A percentile compares a stretch with the other conserved stretches of the same genome.
Evolutionary conservation across 2,888 invertebrate species (phyloP).

Genomic region (Polietes domitor): DNA sequence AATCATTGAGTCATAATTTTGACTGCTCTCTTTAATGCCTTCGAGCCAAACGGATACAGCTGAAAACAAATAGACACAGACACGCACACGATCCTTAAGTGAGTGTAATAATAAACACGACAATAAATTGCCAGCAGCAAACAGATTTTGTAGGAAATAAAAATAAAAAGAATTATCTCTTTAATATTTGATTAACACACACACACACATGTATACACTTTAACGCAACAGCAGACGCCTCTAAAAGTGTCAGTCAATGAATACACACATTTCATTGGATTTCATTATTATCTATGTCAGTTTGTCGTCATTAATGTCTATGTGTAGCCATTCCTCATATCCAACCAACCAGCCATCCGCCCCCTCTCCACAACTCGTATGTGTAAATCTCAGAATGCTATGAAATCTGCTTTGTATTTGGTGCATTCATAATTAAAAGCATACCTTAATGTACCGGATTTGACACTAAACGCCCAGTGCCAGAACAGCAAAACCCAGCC

Average conservation of each 20-base stretch:
- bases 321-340: background rate
- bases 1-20: constrained; percentile 60
- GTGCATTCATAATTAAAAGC: constrained; percentile 6
- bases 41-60: background rate
- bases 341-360: background rate
- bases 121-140: background rate
- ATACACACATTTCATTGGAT: background rate
- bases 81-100: background rate
- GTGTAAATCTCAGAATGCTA: constrained; percentile 3
- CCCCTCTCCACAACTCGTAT: background rate
- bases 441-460: constrained; percentile 31
- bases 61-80: constrained; percentile 1
- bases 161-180: background rate
- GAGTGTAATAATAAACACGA: background rate
- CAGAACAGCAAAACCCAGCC: too few species aligned
- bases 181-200: constrained; percentile 1
- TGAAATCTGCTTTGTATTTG: constrained; percentile 1
- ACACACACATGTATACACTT: background rate
- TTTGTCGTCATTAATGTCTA: background rate
- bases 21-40: constrained; percentile 39
- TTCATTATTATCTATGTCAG: constrained; percentile 17
- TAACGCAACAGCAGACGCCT: background rate
- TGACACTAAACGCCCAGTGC: background rate
- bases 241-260: background rate
- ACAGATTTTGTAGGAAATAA: background rate